Evolutionary conservation across 2,797 vertebrate genomes (phyloP).

Genomic region (Pangasius sanitwongsei): DNA sequence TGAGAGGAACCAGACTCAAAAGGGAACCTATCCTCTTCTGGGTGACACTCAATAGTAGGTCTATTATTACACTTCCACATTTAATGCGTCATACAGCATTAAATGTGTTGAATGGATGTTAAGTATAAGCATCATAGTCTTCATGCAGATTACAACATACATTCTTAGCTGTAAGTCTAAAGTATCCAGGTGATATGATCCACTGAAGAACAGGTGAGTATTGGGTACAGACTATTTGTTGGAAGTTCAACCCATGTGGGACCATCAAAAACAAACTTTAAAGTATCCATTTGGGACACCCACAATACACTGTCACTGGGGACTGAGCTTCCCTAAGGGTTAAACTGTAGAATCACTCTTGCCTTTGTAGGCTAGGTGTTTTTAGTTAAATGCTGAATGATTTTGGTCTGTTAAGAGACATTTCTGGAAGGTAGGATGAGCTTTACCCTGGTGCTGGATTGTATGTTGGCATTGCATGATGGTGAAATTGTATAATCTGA

Average conservation of each 20-base stretch:
- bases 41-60: neutral
- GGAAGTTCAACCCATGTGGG: neutral
- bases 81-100: neutral
- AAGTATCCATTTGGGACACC: neutral
- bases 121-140: neutral
- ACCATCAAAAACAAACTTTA: neutral
- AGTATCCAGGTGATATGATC: neutral
- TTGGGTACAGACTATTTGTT: neutral
- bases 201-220: neutral
- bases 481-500: slow-evolving; percentile 15
- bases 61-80: neutral
- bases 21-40: neutral
- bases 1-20: neutral
- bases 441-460: neutral
- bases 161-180: neutral
- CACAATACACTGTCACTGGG: neutral
- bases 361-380: neutral
- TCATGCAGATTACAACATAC: neutral
- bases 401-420: neutral
- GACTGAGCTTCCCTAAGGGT: neutral
- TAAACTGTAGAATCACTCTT: neutral
- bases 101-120: neutral
- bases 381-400: neutral
- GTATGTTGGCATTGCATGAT: neutral
- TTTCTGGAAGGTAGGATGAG: neutral